Evolutionary conservation across 53 echinoderm and acorn worm genomes (phyloP), one percentile per base, ranked within the genome.

Genomic region (Holothuria scabra): DNA sequence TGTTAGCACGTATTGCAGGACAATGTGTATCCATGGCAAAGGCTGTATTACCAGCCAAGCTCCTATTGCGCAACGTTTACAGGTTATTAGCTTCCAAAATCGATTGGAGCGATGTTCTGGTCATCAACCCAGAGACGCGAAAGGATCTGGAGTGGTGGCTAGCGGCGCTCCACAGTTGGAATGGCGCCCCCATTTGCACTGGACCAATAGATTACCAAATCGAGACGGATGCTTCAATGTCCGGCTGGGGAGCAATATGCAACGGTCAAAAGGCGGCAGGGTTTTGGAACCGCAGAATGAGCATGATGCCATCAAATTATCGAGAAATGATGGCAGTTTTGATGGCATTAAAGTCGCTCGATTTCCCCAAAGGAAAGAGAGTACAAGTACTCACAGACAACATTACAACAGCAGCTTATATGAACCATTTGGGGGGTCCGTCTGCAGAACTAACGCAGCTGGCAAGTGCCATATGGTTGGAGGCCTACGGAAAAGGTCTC

Each of bases 311-410:
- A 2, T 87, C 81, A 16, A 87, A 87, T 56, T 87, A 87, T n/a
- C n/a, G 87, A 49, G 87, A n/a, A n/a, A n/a, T n/a, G n/a, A n/a
- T n/a, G n/a, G n/a, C n/a, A n/a, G n/a, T n/a, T n/a, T n/a, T n/a
- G n/a, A 46, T 89, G 64, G 84, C 85, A 18, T 56, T 89, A 25
- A 24, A 60, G 25, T 60, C 63, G 2, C 55, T 78, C 1, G 76
- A 46, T 21, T 4, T 44, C 23, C 26, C 84, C 25, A 65, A 32
- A 19, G 84, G 79, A 26, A 89, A 84, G 58, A 78, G 81, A 14
- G 46, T 84, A 57, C 76, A 84, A 60, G 66, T 84, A 22, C 46
- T 80, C 46, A 66, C 46, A 46, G 85, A 80, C 70, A 78, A 85
- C 28, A 85, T 82, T 31, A 67, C 71, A 12, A 66, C 59, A 12